phyloP scores from a whole-genome alignment of 1,140 invertebrate species.

The Pectinophora gossypiella region DNA sequence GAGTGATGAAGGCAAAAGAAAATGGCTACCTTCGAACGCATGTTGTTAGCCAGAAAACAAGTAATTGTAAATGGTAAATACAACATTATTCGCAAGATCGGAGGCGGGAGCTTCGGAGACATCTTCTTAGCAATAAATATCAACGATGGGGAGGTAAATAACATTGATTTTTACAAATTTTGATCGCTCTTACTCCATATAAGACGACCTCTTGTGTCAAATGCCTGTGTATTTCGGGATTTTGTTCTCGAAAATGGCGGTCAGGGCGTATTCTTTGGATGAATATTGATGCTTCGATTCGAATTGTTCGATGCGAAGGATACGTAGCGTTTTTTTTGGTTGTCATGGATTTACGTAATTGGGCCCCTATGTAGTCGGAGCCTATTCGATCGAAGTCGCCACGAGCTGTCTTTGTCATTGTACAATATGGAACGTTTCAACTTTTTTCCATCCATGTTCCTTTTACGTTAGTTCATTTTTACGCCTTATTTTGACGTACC shows the following conservation, averaged over 20 bases:
- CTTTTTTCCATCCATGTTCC: no score
- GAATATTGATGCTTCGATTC: neutral
- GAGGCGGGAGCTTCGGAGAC: constrained; percentile 98
- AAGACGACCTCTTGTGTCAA: constrained; percentile 28
- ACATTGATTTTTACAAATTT: constrained; percentile 17
- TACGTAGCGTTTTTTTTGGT: neutral
- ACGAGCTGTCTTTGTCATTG: neutral
- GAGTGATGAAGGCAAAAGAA: constrained; percentile 67
- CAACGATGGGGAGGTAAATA: constrained; percentile 93
- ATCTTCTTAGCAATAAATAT: constrained; percentile 98
- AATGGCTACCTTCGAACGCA: constrained; percentile 68
- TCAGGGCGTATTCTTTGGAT: constrained; percentile 29
- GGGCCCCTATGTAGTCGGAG: neutral
- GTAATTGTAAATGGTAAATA: constrained; percentile 94
- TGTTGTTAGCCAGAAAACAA: constrained; percentile 74
- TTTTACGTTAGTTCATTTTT: no score
- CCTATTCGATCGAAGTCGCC: neutral
- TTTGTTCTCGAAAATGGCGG: constrained; percentile 46
- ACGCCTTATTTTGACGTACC: no score
- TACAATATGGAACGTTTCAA: no score
- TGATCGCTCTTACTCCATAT: constrained; percentile 2
- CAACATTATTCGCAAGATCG: constrained; percentile 97
- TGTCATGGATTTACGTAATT: constrained; percentile 1
- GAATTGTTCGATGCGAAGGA: neutral
- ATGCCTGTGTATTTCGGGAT: constrained; percentile 36